phyloP scores from a whole-genome alignment of 23 tunicate genomes.

The Corella eumyota region DNA sequence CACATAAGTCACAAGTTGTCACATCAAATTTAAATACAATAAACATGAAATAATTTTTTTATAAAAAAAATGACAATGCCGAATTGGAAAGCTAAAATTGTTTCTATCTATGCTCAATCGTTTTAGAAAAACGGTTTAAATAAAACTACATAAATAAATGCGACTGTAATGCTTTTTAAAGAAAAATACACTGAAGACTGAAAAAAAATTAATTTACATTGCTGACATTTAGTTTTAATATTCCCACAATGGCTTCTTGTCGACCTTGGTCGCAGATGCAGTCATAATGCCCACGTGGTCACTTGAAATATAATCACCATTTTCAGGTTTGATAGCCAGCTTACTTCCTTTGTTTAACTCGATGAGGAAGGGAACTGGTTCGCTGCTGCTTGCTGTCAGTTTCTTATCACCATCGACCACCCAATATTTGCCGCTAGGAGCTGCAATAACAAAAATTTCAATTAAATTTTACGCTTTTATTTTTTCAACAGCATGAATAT shows the following conservation, averaged over 20 bases:
- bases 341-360: slow-evolving; percentile 62
- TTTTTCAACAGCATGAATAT: neutral
- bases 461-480: slow-evolving; percentile 1
- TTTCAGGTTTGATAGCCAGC: slow-evolving; percentile 58
- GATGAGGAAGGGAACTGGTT: slow-evolving; percentile 41
- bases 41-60: no score
- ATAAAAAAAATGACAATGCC: no score
- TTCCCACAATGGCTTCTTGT: slow-evolving; percentile 58
- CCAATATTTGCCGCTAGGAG: slow-evolving; percentile 83
- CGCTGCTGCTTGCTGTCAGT: slow-evolving; percentile 33
- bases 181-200: no score
- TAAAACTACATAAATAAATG: no score
- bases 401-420: slow-evolving; percentile 36
- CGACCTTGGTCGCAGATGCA: slow-evolving; percentile 28
- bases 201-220: no score
- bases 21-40: no score
- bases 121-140: no score
- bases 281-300: slow-evolving; percentile 83
- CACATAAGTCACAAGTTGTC: no score
- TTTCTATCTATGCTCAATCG: no score
- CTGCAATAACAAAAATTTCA: slow-evolving; percentile 20
- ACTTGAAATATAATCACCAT: slow-evolving; percentile 50
- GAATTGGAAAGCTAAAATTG: no score
- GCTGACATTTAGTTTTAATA: no score
- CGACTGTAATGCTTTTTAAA: no score